Percentiles rank a stretch among this genome's conserved stretches.
Conservation (phyloP, 2,888 invertebrate genomes). For the Argyresthia goedartella region DNA sequence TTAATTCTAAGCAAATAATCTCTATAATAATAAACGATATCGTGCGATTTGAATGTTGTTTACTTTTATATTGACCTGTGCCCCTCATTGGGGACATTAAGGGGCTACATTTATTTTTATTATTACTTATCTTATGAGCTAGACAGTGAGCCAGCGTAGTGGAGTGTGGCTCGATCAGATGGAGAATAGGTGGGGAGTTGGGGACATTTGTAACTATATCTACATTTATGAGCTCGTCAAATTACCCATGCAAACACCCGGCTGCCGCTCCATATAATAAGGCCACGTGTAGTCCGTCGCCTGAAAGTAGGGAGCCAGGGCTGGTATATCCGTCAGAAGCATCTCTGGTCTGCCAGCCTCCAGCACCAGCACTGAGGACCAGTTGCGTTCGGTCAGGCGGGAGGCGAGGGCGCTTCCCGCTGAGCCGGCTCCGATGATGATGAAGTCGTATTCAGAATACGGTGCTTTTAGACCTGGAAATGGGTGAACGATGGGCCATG, state of each 20-base stretch:
- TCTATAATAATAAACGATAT: no score
- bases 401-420: constrained; percentile 68
- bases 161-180: no score
- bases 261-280: constrained; percentile 76
- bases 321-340: constrained; percentile 67
- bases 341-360: constrained; percentile 56
- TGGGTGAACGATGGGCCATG: no score
- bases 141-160: no score
- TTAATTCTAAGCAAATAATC: no score
- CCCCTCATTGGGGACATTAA: no score
- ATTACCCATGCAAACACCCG: constrained; percentile 70
- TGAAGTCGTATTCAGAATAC: constrained; percentile 62
- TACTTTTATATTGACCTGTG: no score
- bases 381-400: constrained; percentile 48
- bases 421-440: constrained; percentile 71
- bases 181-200: no score
- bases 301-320: constrained; percentile 69
- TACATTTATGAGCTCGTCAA: neutral
- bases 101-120: no score
- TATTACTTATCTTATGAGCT: no score
- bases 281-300: constrained; percentile 78
- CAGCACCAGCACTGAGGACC: constrained; percentile 45
- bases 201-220: no score
- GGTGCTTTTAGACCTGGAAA: constrained; percentile 37
- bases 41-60: no score